Conservation (phyloP, 2,797 vertebrate species). For the Dryobates pubescens region DNA sequence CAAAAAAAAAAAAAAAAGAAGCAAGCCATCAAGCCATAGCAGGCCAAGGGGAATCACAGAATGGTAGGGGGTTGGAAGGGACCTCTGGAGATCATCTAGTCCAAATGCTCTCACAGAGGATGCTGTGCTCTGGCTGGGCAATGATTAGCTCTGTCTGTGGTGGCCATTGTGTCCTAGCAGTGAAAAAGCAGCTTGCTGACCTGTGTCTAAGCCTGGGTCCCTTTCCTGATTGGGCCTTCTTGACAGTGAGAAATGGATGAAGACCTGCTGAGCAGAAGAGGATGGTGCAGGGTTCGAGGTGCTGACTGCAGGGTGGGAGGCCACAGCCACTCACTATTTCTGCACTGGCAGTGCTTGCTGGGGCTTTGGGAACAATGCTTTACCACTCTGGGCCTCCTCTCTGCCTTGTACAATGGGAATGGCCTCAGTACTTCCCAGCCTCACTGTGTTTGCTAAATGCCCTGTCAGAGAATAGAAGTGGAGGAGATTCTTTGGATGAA, state of each 20-base stretch:
- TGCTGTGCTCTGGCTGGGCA: not conserved
- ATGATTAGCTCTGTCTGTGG: not conserved
- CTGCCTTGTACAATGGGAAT: not conserved
- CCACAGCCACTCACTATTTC: accelerated
- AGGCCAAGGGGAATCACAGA: not conserved
- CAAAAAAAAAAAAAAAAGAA: not conserved
- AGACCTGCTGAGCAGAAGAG: not conserved
- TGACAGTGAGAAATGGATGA: not conserved
- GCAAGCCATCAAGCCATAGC: not conserved
- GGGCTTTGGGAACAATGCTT: not conserved
- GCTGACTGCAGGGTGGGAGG: not conserved
- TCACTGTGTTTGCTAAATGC: not conserved
- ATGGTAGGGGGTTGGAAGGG: too few species aligned
- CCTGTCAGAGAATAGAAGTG: not conserved
- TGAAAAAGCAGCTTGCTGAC: not conserved
- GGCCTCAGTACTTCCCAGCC: not conserved
- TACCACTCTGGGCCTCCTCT: not conserved
- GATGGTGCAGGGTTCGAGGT: not conserved
- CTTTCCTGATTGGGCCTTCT: not conserved
- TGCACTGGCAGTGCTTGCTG: accelerated
- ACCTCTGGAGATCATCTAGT: too few species aligned
- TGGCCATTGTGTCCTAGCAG: not conserved
- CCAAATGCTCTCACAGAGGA: not conserved
- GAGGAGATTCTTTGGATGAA: not conserved
- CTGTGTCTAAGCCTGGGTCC: not conserved